phyloP scores from a whole-genome alignment of 2,797 vertebrate genomes.

The Gallinago stenura region DNA sequence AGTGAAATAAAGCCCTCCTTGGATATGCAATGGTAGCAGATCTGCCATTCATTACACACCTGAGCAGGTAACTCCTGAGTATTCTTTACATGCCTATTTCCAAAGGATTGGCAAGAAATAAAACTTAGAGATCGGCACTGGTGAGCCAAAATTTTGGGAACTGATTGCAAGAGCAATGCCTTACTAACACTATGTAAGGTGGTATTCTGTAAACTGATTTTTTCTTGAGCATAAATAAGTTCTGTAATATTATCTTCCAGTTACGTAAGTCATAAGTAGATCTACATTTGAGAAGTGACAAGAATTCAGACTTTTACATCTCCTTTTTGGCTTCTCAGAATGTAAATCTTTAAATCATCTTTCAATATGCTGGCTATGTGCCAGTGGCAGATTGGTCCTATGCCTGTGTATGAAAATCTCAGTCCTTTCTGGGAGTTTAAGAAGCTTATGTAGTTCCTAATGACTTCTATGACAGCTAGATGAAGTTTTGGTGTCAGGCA shows the following conservation, averaged over 20 bases:
- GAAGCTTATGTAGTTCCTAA: slow-evolving; percentile 36
- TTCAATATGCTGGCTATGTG: background rate
- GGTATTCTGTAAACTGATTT: background rate
- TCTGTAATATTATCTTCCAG: background rate
- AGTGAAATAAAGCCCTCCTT: background rate
- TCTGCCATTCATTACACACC: background rate
- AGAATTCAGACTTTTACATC: background rate
- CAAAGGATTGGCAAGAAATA: background rate
- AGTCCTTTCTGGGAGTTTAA: slow-evolving; percentile 36
- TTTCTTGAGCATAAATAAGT: background rate
- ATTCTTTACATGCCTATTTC: background rate
- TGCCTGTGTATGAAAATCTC: background rate
- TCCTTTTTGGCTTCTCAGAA: slow-evolving; percentile 1
- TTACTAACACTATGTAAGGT: background rate
- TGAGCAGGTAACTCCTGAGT: background rate
- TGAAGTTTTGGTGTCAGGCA: slow-evolving; percentile 46
- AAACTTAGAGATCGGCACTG: background rate
- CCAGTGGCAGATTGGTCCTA: background rate
- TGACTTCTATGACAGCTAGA: slow-evolving; percentile 5
- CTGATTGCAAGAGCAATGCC: background rate
- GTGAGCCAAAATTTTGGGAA: background rate
- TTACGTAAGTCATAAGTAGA: background rate
- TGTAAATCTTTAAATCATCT: slow-evolving; percentile 49
- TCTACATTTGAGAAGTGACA: background rate
- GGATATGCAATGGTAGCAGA: background rate